Base-by-base conservation (phyloP, 2,113 vertebrate genomes). In the Columba livia region DNA sequence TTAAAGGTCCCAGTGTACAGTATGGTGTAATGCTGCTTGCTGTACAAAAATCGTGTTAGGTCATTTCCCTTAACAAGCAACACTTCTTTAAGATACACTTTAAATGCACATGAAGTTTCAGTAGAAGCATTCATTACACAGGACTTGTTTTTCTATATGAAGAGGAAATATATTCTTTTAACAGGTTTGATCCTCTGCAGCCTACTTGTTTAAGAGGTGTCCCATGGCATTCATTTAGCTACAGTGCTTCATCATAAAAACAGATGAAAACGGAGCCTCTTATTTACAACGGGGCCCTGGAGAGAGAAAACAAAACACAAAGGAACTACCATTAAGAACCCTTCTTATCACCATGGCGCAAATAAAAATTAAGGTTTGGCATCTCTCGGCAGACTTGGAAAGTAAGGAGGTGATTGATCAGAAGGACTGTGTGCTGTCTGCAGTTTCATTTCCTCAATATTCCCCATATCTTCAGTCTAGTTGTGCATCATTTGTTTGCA, bases 201-300 rank as follows among this genome's bases (percentile, higher is more conserved):
- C 79, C 70, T 93, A 87, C 91, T 95, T 97, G 93, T 97, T 98
- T 97, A 94, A 97, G 89, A 93, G 64, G 11, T 65, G 85, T 97
- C 96, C 96, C 96, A 88, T 74, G 97, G 78, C 94, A 97, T 97
- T 97, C 87, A 94, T 97, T 98, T 96, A 97, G 94, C 65, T 91
- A 82, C 96, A 98, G 95, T 73, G 94, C 91, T 95, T 93, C 75
- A 90, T 94, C 93, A 94, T 96, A 97, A 96, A 97, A 95, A 96
- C 40, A 78, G 96, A 89, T 96, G 96, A 97, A 98, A 98, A 97
- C n/a, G 40, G 64, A 96, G 75, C 56, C 91, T 97, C 93, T 98
- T 95, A 91, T 89, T 96, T 97, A 94, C 82, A 97, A 97, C 5
- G 14, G 95, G 95, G 54, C 95, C 93, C 96, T 82, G 54, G 97